These are phyloP conservation scores for Diuraphis noxia DNA, from an alignment of 1,140 invertebrate species.

Conservation along the genomic window DNA sequence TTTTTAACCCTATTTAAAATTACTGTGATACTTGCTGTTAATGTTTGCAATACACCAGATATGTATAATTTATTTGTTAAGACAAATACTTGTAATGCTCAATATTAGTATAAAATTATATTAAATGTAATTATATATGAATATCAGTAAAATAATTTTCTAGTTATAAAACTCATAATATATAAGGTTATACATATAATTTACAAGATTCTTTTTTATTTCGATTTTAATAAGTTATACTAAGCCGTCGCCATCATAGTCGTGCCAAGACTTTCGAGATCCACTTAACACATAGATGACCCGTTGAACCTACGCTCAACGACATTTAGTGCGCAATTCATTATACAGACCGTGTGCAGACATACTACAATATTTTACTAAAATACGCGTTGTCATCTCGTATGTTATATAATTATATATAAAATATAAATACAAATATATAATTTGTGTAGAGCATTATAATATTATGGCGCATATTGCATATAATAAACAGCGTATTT, in stretches of 20 bases:
- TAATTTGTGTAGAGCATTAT: background rate
- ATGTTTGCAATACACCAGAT: too few species aligned
- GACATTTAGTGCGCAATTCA: conserved; percentile 4
- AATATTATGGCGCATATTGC: background rate
- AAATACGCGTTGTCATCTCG: background rate
- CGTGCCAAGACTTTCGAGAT: background rate
- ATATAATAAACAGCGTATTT: background rate
- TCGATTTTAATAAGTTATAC: background rate
- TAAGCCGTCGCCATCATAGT: background rate
- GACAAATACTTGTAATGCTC: background rate
- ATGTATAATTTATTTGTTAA: background rate
- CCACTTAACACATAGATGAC: background rate
- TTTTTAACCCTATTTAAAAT: too few species aligned
- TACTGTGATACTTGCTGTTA: too few species aligned
- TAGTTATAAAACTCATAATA: background rate
- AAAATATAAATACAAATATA: background rate
- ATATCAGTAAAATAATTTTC: background rate
- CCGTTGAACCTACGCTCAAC: background rate
- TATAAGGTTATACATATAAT: background rate
- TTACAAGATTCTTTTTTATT: background rate
- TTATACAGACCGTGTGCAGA: background rate
- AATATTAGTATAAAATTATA: background rate
- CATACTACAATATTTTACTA: background rate
- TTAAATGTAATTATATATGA: background rate
- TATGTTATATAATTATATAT: background rate